These are phyloP conservation scores for Ginglymostoma cirratum DNA, from an alignment of 2,113 vertebrate genomes.

Conservation along the genomic window DNA sequence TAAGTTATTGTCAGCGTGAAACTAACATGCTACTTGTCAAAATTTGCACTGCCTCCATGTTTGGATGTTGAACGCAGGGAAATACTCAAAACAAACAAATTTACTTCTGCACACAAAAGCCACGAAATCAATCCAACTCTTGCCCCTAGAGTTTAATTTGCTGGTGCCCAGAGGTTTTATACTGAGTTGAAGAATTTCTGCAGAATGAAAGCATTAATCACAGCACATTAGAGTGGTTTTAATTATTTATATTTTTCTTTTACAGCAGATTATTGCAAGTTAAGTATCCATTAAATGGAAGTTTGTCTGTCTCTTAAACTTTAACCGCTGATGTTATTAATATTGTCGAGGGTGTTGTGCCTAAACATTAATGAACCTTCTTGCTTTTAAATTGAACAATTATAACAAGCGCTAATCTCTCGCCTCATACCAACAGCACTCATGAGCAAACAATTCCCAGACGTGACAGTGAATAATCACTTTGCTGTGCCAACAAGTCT, in stretches of 20 bases:
- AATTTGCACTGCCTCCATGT: not conserved
- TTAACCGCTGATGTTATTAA: slow-evolving; percentile 16
- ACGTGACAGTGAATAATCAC: slow-evolving; percentile 5
- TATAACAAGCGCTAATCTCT: not conserved
- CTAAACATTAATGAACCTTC: slow-evolving; percentile 3
- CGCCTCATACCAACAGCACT: not conserved
- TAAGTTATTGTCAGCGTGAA: not conserved
- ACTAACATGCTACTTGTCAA: not conserved
- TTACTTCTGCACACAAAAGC: not conserved
- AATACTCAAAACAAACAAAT: not conserved
- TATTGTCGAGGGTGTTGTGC: not conserved
- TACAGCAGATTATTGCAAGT: slow-evolving; percentile 24
- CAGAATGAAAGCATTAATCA: slow-evolving; percentile 25
- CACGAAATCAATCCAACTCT: not conserved
- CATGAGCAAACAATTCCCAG: not conserved
- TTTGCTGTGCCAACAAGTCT: not conserved
- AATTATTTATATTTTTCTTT: slow-evolving; percentile 30
- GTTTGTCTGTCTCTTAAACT: slow-evolving; percentile 17
- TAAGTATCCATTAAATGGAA: slow-evolving; percentile 27
- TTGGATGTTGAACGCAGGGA: not conserved
- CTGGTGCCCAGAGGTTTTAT: not conserved
- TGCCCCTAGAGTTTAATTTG: not conserved
- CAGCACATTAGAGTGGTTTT: not conserved
- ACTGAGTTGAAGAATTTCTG: not conserved
- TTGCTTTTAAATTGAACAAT: not conserved